A percentile compares a stretch with the other conserved stretches of the same genome.
Conservation (phyloP, 92 coral and sea anemone genomes). For the Scolanthus callimorphus region DNA sequence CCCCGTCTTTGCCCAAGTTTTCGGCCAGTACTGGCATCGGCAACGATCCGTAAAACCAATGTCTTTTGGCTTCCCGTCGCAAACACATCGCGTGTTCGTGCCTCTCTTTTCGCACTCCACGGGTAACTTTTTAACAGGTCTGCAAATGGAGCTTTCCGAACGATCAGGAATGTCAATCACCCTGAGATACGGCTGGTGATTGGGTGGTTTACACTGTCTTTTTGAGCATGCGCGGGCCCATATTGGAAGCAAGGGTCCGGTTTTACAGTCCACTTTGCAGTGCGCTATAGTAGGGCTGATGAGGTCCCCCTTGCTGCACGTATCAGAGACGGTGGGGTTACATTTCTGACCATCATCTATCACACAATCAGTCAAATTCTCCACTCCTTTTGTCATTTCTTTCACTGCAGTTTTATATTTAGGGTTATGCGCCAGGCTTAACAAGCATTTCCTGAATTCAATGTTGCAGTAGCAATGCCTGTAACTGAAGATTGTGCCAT, state of each 20-base stretch:
- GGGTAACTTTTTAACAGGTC: constrained; percentile 68
- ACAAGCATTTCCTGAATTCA: constrained; percentile 79
- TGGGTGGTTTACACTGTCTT: constrained; percentile 88
- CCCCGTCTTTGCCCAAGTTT: constrained; percentile 61
- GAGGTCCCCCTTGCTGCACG: constrained; percentile 91
- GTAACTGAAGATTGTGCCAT: constrained; percentile 80
- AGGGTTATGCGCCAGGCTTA: constrained; percentile 30
- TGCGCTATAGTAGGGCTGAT: constrained; percentile 82
- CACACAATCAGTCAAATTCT: constrained; percentile 63
- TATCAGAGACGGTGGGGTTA: constrained; percentile 75
- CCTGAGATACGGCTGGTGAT: constrained; percentile 53
- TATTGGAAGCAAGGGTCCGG: constrained; percentile 91
- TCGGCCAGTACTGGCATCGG: constrained; percentile 96
- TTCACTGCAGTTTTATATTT: constrained; percentile 55
- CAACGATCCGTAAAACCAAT: constrained; percentile 78
- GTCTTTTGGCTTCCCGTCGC: constrained; percentile 85
- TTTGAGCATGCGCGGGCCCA: constrained; percentile 93
- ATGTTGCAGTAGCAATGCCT: constrained; percentile 87
- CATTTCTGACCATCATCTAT: constrained; percentile 83
- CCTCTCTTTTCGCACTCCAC: constrained; percentile 75
- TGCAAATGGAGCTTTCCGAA: constrained; percentile 85
- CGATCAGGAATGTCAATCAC: constrained; percentile 81
- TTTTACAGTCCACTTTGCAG: constrained; percentile 83
- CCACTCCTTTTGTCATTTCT: constrained; percentile 45
- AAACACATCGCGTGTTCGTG: constrained; percentile 92